These are phyloP conservation scores for Excalfactoria chinensis DNA, from an alignment of 2,113 vertebrate species.

Conservation along the genomic window DNA sequence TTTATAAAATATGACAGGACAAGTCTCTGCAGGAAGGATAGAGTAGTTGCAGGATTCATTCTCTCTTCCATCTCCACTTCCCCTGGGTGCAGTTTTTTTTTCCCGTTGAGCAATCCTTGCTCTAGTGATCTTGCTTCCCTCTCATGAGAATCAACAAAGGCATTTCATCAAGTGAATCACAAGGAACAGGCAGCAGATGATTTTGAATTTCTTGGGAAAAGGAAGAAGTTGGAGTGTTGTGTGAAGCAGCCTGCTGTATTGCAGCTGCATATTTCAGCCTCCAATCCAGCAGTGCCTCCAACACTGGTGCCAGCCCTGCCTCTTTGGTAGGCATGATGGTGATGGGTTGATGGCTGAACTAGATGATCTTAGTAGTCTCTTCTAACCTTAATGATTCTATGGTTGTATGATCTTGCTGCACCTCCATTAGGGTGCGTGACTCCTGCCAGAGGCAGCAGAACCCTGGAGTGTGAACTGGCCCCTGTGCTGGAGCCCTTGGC, in stretches of 20 bases:
- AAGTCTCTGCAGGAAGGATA: neutral
- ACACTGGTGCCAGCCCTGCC: neutral
- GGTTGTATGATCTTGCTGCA: neutral
- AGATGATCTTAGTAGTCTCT: too few species aligned
- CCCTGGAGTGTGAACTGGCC: neutral
- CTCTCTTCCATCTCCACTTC: neutral
- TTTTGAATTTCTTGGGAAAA: neutral
- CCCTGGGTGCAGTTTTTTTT: neutral
- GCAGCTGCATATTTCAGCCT: neutral
- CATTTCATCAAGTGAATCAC: constrained; percentile 3
- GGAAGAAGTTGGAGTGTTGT: neutral
- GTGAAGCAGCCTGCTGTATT: neutral
- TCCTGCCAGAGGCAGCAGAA: neutral
- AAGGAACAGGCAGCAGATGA: neutral
- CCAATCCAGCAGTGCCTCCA: neutral
- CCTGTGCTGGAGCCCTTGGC: rapidly evolving
- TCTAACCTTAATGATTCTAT: too few species aligned
- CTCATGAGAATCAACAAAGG: neutral
- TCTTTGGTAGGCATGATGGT: neutral
- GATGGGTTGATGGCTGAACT: too few species aligned
- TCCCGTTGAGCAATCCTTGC: neutral
- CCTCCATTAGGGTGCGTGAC: neutral
- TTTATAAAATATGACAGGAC: neutral
- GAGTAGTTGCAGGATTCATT: neutral
- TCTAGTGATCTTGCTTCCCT: neutral